Evolutionary conservation across 2,113 vertebrate species (phyloP).

Genomic region (Strix aluco): DNA sequence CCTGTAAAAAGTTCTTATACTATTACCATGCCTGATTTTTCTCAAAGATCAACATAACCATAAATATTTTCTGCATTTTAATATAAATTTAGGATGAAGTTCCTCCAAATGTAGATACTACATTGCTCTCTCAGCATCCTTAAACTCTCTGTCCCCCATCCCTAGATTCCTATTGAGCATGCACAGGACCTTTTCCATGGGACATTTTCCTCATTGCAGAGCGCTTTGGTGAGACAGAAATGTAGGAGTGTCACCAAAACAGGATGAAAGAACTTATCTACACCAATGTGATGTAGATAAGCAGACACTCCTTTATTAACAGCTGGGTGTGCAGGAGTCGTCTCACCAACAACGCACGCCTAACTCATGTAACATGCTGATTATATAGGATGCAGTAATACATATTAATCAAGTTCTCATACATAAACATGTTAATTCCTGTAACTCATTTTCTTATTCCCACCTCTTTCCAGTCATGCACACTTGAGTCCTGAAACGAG

Average conservation of each 20-base stretch:
- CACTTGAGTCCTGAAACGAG: too few relatives aligned
- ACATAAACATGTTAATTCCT: too few relatives aligned
- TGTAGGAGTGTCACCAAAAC: background rate
- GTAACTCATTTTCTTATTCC: too few relatives aligned
- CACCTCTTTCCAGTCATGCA: too few relatives aligned
- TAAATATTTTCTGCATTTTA: conserved; percentile 9
- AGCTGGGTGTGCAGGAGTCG: too few relatives aligned
- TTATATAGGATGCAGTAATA: too few relatives aligned
- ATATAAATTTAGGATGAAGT: background rate
- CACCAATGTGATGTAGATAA: too few relatives aligned
- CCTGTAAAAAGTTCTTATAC: background rate
- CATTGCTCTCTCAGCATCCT: background rate
- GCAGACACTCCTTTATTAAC: too few relatives aligned
- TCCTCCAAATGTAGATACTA: background rate
- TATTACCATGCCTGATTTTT: background rate
- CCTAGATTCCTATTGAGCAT: background rate
- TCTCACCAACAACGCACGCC: too few relatives aligned
- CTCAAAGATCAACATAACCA: background rate
- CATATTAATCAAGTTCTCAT: too few relatives aligned
- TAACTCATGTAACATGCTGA: too few relatives aligned
- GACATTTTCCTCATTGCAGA: background rate
- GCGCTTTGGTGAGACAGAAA: background rate
- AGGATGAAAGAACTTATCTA: too few relatives aligned
- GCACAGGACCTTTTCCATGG: background rate
- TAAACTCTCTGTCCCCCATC: background rate